phyloP scores from a whole-genome alignment of 2,797 vertebrate species.

The Pampus argenteus region DNA sequence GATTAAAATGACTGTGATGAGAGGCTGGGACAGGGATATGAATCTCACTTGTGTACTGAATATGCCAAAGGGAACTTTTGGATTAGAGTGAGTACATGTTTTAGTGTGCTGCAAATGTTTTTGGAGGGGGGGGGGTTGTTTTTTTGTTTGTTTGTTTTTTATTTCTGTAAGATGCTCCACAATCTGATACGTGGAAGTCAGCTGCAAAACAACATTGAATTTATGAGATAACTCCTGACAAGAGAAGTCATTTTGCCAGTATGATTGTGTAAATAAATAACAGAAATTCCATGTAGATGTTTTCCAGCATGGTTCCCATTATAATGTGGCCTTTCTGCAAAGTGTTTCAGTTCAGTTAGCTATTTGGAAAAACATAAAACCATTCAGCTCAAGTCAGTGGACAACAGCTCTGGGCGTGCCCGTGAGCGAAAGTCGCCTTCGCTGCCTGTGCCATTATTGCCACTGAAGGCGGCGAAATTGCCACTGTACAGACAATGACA shows the following conservation, averaged over 20 bases:
- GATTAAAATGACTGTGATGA: slow-evolving; percentile 69
- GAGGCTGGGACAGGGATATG: slow-evolving; percentile 55
- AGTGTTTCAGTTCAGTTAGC: slow-evolving; percentile 27
- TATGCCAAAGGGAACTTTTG: slow-evolving; percentile 62
- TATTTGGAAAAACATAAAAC: slow-evolving; percentile 27
- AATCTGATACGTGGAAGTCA: slow-evolving; percentile 18
- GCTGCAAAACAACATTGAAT: slow-evolving; percentile 31
- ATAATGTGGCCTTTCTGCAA: slow-evolving; percentile 7
- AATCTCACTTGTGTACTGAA: slow-evolving; percentile 58
- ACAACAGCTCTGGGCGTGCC: slow-evolving; percentile 38
- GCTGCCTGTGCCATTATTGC: slow-evolving; percentile 15
- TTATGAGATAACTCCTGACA: slow-evolving; percentile 30
- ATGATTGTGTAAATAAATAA: slow-evolving; percentile 26
- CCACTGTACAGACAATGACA: slow-evolving; percentile 15
- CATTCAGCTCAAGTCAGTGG: slow-evolving; percentile 24
- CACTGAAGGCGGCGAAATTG: slow-evolving; percentile 23
- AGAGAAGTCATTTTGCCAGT: slow-evolving; percentile 36
- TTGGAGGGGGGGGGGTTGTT: too few relatives aligned
- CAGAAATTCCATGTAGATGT: slow-evolving; percentile 41
- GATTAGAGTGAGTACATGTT: slow-evolving; percentile 59
- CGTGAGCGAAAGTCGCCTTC: slow-evolving; percentile 22
- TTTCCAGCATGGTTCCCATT: slow-evolving; percentile 20
- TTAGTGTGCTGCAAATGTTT: too few relatives aligned
- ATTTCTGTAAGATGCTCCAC: too few relatives aligned
- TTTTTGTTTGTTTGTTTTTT: too few relatives aligned